Evolutionary conservation across 2,888 invertebrate genomes (phyloP).

Genomic region (Smittia sp.): DNA sequence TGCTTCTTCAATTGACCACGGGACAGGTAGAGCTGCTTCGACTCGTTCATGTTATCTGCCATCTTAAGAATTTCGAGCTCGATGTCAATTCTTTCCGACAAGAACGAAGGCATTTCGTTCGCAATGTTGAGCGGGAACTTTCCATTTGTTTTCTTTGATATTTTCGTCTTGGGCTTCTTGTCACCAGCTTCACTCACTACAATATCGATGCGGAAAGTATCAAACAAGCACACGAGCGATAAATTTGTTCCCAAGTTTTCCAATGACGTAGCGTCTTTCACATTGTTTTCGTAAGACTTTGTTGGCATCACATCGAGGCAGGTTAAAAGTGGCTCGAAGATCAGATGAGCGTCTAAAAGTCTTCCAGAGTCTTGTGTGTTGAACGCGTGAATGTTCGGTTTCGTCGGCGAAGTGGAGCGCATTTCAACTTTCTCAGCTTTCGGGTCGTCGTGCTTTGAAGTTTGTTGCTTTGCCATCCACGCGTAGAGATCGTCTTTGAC

Average conservation of each 20-base stretch:
- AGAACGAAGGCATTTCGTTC: slow-evolving; percentile 80
- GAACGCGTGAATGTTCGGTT: slow-evolving; percentile 49
- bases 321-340: slow-evolving; percentile 86
- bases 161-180: slow-evolving; percentile 56
- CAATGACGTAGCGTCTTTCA: slow-evolving; percentile 63
- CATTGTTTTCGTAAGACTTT: slow-evolving; percentile 56
- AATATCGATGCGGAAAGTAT: slow-evolving; percentile 87
- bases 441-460: slow-evolving; percentile 44
- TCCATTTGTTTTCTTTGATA: slow-evolving; percentile 48
- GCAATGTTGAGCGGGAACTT: slow-evolving; percentile 53
- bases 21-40: slow-evolving; percentile 80
- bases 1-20: slow-evolving; percentile 84
- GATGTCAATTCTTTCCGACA: slow-evolving; percentile 86
- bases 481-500: slow-evolving; percentile 86
- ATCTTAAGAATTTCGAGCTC: slow-evolving; percentile 87
- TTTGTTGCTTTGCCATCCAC: slow-evolving; percentile 94
- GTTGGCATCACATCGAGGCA: slow-evolving; percentile 89
- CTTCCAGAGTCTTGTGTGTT: slow-evolving; percentile 79
- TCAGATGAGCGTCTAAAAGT: slow-evolving; percentile 87
- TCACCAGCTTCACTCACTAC: slow-evolving; percentile 83
- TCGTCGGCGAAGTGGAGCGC: slow-evolving; percentile 56
- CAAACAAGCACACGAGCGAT: slow-evolving; percentile 79
- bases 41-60: slow-evolving; percentile 83
- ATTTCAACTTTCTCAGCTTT: slow-evolving; percentile 56
- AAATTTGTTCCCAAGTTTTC: slow-evolving; percentile 87